Conservation (phyloP, 2,888 invertebrate species). For the Nomada flava region DNA sequence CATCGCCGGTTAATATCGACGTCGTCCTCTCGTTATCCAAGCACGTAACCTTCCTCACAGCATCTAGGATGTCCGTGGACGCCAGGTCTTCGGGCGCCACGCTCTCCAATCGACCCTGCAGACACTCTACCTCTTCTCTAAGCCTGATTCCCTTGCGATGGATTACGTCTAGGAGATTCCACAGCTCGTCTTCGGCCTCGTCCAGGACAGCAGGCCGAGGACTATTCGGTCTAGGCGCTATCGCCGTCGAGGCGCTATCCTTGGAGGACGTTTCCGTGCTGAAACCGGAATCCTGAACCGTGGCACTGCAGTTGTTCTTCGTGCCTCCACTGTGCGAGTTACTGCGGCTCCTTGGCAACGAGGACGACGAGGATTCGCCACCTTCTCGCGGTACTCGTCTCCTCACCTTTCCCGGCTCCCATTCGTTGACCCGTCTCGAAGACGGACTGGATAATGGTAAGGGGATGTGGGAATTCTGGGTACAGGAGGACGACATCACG, state of each 20-base stretch:
- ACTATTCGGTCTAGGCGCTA: slow-evolving; percentile 78
- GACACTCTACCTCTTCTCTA: slow-evolving; percentile 89
- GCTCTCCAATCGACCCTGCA: slow-evolving; percentile 86
- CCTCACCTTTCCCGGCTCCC: slow-evolving; percentile 93
- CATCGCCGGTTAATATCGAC: slow-evolving; percentile 69
- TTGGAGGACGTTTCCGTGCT: slow-evolving; percentile 95
- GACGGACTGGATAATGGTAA: slow-evolving; percentile 82
- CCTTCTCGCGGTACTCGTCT: slow-evolving; percentile 84
- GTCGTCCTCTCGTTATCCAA: slow-evolving; percentile 48
- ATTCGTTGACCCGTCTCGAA: slow-evolving; percentile 86
- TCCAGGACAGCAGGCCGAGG: slow-evolving; percentile 81
- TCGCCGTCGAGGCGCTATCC: slow-evolving; percentile 89
- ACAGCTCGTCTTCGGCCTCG: slow-evolving; percentile 91
- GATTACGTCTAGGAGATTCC: slow-evolving; percentile 94
- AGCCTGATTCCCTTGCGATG: slow-evolving; percentile 91
- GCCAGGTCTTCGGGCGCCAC: slow-evolving; percentile 79
- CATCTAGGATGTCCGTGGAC: slow-evolving; percentile 81
- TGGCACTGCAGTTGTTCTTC: slow-evolving; percentile 88
- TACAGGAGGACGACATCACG: slow-evolving; percentile 86
- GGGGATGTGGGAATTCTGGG: slow-evolving; percentile 81
- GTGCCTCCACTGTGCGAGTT: slow-evolving; percentile 87
- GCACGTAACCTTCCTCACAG: slow-evolving; percentile 76
- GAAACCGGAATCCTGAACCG: slow-evolving; percentile 94
- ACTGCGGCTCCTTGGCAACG: slow-evolving; percentile 87
- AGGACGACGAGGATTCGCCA: slow-evolving; percentile 81